Percentiles rank a stretch among this genome's conserved stretches.
These are phyloP conservation scores for Procavia capensis DNA, from an alignment of 2,113 vertebrate species.

Conservation along the genomic window DNA sequence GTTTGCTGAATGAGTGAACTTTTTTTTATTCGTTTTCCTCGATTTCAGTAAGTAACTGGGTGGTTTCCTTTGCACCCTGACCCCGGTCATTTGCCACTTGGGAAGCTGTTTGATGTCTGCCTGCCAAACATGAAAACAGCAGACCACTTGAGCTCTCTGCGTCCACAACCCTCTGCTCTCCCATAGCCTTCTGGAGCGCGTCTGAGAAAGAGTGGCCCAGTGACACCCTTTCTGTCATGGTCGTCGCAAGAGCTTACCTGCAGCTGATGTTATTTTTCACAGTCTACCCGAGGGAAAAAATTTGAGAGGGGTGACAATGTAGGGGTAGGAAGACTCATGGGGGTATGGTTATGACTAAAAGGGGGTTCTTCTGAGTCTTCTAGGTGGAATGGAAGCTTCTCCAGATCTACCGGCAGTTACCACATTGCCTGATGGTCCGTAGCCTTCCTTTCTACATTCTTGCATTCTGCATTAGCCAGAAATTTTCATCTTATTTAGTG, in stretches of 20 bases:
- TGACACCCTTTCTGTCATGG: neutral
- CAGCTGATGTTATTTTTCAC: neutral
- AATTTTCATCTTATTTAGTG: neutral
- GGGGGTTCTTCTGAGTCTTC: neutral
- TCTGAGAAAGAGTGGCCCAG: neutral
- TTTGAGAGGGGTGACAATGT: neutral
- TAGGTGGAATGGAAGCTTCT: neutral
- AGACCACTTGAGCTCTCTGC: neutral
- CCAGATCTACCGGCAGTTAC: neutral
- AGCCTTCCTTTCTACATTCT: no score
- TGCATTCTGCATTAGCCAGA: neutral
- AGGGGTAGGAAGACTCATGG: neutral
- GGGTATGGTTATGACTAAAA: neutral
- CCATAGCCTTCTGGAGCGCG: neutral
- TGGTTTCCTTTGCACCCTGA: neutral
- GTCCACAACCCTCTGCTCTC: neutral
- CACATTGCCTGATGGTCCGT: neutral
- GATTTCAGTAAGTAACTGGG: neutral
- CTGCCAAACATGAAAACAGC: neutral
- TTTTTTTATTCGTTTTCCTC: neutral
- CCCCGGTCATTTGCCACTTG: fast-evolving
- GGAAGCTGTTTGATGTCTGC: neutral
- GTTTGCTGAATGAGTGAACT: neutral
- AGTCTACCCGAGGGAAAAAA: neutral
- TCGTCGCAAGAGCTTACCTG: neutral